Evolutionary conservation across 1,140 invertebrate genomes (phyloP).

Genomic region (Hypothenemus hampei): DNA sequence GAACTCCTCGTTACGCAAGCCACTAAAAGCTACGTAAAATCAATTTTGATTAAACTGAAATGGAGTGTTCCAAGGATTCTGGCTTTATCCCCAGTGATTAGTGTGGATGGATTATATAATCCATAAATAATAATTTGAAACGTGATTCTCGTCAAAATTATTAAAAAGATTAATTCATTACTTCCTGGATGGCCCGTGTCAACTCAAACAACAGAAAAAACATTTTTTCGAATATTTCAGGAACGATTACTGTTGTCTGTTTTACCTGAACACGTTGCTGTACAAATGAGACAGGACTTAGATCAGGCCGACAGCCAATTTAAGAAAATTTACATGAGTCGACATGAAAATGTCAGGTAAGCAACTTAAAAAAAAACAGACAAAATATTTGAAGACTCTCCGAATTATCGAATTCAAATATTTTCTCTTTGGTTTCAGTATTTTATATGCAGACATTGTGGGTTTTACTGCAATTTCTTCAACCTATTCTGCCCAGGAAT

Average conservation of each 20-base stretch:
- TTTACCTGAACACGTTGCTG: conserved; percentile 89
- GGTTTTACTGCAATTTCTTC: conserved; percentile 94
- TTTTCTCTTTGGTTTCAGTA: conserved; percentile 50
- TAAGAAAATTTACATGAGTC: conserved; percentile 95
- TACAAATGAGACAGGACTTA: conserved; percentile 88
- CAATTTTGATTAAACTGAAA: conserved; percentile 3
- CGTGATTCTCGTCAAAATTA: neutral
- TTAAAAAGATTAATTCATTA: too few species aligned
- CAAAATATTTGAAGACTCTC: neutral
- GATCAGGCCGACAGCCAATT: conserved; percentile 87
- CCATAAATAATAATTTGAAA: neutral
- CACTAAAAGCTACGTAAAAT: neutral
- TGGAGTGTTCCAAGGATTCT: too few species aligned
- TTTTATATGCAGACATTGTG: conserved; percentile 87
- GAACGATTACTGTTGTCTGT: conserved; percentile 87
- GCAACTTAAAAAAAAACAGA: too few species aligned
- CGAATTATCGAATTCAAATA: neutral
- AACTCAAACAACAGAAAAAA: too few species aligned
- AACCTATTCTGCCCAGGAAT: conserved; percentile 86
- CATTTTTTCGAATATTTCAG: conserved; percentile 57
- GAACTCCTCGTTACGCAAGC: too few species aligned
- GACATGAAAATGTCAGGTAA: conserved; percentile 93
- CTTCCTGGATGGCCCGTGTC: too few species aligned
- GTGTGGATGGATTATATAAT: neutral
- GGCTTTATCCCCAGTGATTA: neutral